These are phyloP conservation scores for Goniozus legneri DNA, from an alignment of 1,140 invertebrate species.

Conservation along the genomic window DNA sequence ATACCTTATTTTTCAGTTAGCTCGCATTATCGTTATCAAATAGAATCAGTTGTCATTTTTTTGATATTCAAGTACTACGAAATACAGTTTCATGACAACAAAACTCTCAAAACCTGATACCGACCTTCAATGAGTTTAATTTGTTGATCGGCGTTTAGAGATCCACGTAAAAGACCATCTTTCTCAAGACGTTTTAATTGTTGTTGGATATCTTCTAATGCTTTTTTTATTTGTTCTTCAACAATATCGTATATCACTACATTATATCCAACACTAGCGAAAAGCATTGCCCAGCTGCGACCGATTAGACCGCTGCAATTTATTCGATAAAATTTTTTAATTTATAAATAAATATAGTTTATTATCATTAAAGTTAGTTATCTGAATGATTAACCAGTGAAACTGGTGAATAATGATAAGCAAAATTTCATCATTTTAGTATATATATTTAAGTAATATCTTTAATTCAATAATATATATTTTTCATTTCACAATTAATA, in stretches of 20 bases:
- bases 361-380: no score
- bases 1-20: no score
- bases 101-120: neutral
- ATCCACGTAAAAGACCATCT: constrained; percentile 71
- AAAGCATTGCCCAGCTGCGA: constrained; percentile 92
- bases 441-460: no score
- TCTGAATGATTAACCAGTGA: no score
- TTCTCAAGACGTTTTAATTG: constrained; percentile 72
- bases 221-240: constrained; percentile 68
- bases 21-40: no score
- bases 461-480: no score
- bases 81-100: no score
- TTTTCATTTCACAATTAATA: neutral
- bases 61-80: no score
- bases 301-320: constrained; percentile 84
- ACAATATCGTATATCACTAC: constrained; percentile 83
- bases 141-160: constrained; percentile 70
- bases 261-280: constrained; percentile 86
- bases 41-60: no score
- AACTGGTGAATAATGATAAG: no score
- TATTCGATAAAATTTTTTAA: neutral
- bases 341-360: no score
- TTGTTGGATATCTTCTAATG: constrained; percentile 68
- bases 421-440: no score
- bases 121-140: constrained; percentile 75